Conservation (phyloP, 2,797 vertebrate genomes). For the Mormyrops boulengeri region DNA sequence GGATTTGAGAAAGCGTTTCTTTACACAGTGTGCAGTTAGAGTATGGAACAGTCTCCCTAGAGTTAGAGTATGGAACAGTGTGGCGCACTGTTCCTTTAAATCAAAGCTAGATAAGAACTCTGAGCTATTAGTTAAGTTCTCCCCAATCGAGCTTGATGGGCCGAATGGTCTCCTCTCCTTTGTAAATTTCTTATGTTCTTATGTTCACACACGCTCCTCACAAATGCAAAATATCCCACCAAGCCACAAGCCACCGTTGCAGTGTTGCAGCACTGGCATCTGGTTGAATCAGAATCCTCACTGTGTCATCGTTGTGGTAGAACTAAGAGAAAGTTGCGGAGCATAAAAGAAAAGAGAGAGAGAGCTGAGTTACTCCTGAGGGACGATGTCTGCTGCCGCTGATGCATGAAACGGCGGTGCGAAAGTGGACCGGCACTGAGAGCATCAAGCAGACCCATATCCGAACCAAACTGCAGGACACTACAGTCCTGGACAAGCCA, state of each 20-base stretch:
- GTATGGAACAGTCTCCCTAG: neutral
- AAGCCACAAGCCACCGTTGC: neutral
- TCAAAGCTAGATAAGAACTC: neutral
- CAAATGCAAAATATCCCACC: neutral
- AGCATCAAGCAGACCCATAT: neutral
- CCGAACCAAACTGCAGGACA: neutral
- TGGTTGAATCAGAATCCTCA: neutral
- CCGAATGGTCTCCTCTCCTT: too few relatives aligned
- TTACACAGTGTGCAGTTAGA: too few relatives aligned
- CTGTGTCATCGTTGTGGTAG: neutral
- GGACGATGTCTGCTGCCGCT: neutral
- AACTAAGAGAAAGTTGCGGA: neutral
- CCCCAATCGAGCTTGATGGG: too few relatives aligned
- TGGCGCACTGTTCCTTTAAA: neutral
- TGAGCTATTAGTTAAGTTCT: too few relatives aligned
- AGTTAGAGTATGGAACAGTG: too few relatives aligned
- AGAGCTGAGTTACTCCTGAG: neutral
- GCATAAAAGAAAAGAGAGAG: neutral
- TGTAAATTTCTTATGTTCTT: too few relatives aligned
- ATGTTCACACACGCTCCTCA: neutral
- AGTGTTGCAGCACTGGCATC: neutral
- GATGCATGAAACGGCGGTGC: neutral
- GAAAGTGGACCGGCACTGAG: neutral
- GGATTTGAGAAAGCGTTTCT: too few relatives aligned
- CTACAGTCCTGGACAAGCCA: neutral